Evolutionary conservation across 2,113 vertebrate species (phyloP), one percentile per base, ranked within the genome.

Genomic region (Conger conger): DNA sequence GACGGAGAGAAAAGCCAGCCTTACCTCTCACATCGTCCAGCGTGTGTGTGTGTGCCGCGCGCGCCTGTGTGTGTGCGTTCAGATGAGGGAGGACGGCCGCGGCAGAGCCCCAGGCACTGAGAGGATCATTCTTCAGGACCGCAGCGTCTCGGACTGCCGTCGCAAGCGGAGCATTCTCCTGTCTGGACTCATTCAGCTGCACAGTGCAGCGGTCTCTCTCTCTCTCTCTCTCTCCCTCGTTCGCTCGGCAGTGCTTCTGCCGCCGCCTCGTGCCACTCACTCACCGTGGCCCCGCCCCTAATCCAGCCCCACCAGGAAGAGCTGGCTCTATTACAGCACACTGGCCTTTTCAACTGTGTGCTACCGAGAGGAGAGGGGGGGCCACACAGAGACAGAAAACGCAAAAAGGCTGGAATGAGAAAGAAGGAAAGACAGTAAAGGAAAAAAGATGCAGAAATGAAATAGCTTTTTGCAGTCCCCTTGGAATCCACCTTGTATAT

Each of bases 11-110:
- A 82, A 40, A 81, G 60, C 9, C 80, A 5, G 79, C 38, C 94
- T 95, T 91, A 96, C 95, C 95, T 95, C 93, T 91, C 91, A 92
- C 93, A 93, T 94, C 88, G 27, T 76, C 76, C 76, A 82, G 54
- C 83, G 80, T 63, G 86, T 82, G 76, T 85, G 53, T 23, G 63
- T 78, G 76, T 80, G 60, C n/a, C n/a, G n/a, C 36, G 40, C 38
- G 76, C n/a, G 83, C 53, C 60, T 42, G 80, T 23, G 80, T 79
- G 85, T 86, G 86, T 88, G 88, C 87, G 82, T 76, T 87, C 93
- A 89, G 87, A 87, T 84, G 88, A 91, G 84, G 89, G 88, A 86
- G 86, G 91, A 87, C 88, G 80, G 90, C 63, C 87, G 86, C 82
- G 82, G 84, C 88, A 81, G 83, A 84, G 91, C 89, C 92, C 92